These are phyloP conservation scores for Phortica magna DNA, from an alignment of 2,888 invertebrate genomes.

Conservation along the genomic window DNA sequence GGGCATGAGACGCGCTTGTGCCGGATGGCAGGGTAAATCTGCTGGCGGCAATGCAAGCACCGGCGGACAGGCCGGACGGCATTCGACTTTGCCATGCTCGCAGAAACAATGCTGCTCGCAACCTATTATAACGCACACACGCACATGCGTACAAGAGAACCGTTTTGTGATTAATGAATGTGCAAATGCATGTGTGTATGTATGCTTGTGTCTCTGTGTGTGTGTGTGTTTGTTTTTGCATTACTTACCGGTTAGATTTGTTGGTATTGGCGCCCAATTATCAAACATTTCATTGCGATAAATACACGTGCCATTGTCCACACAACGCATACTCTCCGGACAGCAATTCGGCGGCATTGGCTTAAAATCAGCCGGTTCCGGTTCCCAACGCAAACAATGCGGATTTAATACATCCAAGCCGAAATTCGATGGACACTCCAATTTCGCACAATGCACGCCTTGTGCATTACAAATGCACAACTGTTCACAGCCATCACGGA, in stretches of 20 bases:
- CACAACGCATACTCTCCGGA: constrained; percentile 87
- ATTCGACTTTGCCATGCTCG: constrained; percentile 91
- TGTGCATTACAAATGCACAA: constrained; percentile 86
- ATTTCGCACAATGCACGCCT: constrained; percentile 86
- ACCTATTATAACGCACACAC: not conserved
- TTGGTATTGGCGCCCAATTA: constrained; percentile 91
- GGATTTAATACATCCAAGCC: constrained; percentile 91
- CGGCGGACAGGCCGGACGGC: constrained; percentile 89
- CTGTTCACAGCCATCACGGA: constrained; percentile 89
- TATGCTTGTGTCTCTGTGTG: not conserved
- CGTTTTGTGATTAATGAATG: constrained; percentile 23
- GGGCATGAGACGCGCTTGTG: constrained; percentile 82
- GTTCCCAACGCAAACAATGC: constrained; percentile 91
- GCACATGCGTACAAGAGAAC: constrained; percentile 30
- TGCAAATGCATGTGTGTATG: constrained; percentile 10
- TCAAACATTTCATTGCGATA: constrained; percentile 82
- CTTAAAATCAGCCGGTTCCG: constrained; percentile 84
- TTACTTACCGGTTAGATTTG: constrained; percentile 82
- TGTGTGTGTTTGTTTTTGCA: not conserved
- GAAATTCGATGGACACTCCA: constrained; percentile 90
- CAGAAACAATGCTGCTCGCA: constrained; percentile 88
- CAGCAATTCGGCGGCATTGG: constrained; percentile 89
- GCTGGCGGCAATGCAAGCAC: constrained; percentile 87
- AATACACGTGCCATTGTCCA: constrained; percentile 89
- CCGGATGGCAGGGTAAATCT: constrained; percentile 85